Evolutionary conservation across 2,113 vertebrate genomes (phyloP).

Genomic region (Microtus oregoni): DNA sequence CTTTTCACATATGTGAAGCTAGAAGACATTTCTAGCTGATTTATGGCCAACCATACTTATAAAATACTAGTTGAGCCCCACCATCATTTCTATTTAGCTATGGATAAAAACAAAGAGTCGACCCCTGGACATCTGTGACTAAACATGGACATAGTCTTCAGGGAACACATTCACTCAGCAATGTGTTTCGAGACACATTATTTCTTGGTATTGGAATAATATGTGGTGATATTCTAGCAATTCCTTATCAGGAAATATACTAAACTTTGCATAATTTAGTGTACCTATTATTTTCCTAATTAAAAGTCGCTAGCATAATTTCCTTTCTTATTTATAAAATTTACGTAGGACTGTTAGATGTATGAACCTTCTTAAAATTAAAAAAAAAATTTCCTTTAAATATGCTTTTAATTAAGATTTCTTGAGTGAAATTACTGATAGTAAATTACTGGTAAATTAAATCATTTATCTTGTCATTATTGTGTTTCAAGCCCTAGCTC

Average conservation of each 20-base stretch:
- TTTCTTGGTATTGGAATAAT: background rate
- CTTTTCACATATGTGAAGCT: background rate
- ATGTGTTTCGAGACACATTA: background rate
- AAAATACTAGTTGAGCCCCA: background rate
- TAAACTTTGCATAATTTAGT: background rate
- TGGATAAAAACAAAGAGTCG: background rate
- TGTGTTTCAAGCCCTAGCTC: background rate
- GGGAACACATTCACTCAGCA: background rate
- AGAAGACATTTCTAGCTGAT: background rate
- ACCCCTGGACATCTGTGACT: background rate
- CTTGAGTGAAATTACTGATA: background rate
- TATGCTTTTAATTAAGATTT: slow-evolving; percentile 23
- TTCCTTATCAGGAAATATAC: background rate
- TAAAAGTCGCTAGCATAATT: background rate
- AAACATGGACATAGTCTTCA: background rate
- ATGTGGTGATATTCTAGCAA: background rate
- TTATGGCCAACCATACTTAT: background rate
- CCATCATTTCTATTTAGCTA: background rate
- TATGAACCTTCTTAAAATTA: slow-evolving; percentile 6
- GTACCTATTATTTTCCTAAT: background rate
- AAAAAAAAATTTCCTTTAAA: background rate
- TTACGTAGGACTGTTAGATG: background rate
- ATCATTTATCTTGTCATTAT: background rate
- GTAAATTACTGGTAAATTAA: background rate
- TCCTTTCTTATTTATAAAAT: background rate